Evolutionary conservation across 1,140 invertebrate genomes (phyloP), one percentile per base, ranked within the genome.

Genomic region (Drosophila navojoa): DNA sequence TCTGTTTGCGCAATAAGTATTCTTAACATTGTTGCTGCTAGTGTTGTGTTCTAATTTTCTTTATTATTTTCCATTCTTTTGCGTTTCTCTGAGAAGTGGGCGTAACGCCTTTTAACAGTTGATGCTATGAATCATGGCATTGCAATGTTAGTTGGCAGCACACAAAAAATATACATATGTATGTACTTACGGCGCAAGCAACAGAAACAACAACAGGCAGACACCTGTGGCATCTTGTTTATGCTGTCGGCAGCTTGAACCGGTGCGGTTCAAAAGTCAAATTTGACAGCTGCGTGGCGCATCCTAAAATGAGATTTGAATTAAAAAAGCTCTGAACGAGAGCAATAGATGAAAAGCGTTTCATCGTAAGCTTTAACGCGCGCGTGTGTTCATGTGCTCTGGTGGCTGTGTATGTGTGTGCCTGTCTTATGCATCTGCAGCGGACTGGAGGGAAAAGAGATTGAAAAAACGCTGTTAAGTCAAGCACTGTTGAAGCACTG

Each of bases 161-260:
- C 67, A 29, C 4, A 29, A 29, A 29, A 29, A 11, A 13, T 4
- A 38, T 52, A n/a, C n/a, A n/a, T n/a, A n/a, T n/a, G n/a, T n/a
- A n/a, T n/a, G n/a, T n/a, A 49, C 13, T 49, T 49, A 3, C 11
- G 10, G 35, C 11, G 11, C 35, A 35, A 11, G 15, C 16, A 47
- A 76, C 59, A 57, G 59, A 19, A 22, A 13, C 9, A 49, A 44
- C 74, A 87, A 76, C 45, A 78, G 76, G 73, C 72, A 77, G 76
- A 74, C 62, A 84, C 80, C 84, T 87, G 82, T 87, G 79, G 82
- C 67, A 82, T 87, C 76, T 69, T 70, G 50, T 68, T 32, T 54
- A 50, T 52, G 19, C 3, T 22, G 19, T 1, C 19, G 76, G 82
- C 67, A 82, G 89, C 76, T 69, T 71, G 35, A 63, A 35, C 69